These are phyloP conservation scores for Rhagonycha fulva DNA, from an alignment of 2,888 invertebrate species.

Conservation along the genomic window DNA sequence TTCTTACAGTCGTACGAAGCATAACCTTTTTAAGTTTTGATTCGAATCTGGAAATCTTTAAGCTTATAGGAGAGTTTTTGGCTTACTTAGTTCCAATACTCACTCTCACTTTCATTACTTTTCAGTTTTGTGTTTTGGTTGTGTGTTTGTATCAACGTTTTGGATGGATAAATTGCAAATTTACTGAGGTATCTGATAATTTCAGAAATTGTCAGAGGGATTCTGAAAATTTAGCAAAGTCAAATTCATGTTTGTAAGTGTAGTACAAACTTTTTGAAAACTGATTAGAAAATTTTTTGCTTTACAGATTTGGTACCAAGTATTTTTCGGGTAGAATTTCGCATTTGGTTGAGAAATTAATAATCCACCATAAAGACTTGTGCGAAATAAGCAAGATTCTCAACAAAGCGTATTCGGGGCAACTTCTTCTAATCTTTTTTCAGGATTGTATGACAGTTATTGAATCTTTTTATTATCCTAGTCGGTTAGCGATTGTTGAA, in stretches of 20 bases:
- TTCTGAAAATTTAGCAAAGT: not conserved
- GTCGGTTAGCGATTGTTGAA: not conserved
- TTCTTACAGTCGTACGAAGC: not conserved
- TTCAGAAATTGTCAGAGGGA: not conserved
- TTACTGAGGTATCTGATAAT: not conserved
- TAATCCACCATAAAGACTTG: not conserved
- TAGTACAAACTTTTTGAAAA: not conserved
- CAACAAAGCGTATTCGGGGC: not conserved
- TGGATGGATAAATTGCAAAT: not conserved
- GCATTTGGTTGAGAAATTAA: not conserved
- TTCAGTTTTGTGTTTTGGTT: conserved; percentile 3
- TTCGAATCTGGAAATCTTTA: not conserved
- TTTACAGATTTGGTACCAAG: not conserved
- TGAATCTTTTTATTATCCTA: not conserved
- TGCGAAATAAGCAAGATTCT: not conserved
- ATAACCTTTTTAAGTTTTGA: not conserved
- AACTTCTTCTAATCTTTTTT: not conserved
- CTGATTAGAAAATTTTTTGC: too few species aligned
- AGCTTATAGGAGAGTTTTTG: not conserved
- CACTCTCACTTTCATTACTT: not conserved
- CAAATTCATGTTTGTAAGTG: not conserved
- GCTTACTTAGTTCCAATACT: not conserved
- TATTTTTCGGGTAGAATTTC: not conserved
- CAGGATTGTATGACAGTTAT: not conserved
- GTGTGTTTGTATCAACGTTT: conserved; percentile 1